phyloP scores from a whole-genome alignment of 2,113 vertebrate genomes.

The Crotalus tigris region DNA sequence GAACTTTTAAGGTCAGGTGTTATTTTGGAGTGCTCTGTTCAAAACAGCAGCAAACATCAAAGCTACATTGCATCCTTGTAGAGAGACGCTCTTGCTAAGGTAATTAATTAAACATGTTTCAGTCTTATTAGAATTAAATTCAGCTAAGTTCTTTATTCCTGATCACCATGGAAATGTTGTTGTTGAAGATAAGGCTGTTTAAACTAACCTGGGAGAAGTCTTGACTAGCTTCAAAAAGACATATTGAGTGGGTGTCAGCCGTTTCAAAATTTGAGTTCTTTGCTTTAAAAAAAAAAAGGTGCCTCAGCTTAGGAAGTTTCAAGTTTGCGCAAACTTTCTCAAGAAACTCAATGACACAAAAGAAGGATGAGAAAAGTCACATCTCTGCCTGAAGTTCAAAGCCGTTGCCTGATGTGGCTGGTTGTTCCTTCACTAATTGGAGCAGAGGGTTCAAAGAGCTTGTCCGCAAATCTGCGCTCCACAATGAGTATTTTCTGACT shows the following conservation, averaged over 20 bases:
- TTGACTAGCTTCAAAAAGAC: not conserved
- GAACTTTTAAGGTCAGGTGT: conserved; percentile 33
- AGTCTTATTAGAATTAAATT: not conserved
- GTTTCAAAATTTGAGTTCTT: not conserved
- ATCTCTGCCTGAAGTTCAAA: accelerated
- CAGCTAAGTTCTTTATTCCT: not conserved
- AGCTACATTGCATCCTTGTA: conserved; percentile 22
- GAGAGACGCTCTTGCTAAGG: not conserved
- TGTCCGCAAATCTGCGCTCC: not conserved
- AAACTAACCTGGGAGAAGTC: not conserved
- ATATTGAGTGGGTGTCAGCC: not conserved
- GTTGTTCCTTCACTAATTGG: not conserved
- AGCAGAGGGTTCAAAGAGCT: not conserved
- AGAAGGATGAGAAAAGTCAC: not conserved
- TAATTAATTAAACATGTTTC: conserved; percentile 25
- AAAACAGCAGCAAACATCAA: conserved; percentile 34
- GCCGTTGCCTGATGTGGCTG: not conserved
- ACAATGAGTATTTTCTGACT: not conserved
- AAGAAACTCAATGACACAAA: not conserved
- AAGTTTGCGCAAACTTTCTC: not conserved
- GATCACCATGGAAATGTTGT: not conserved
- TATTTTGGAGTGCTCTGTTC: conserved; percentile 36
- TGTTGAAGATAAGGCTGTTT: not conserved
- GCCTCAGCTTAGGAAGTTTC: not conserved
- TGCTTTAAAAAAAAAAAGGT: not conserved